phyloP scores from a whole-genome alignment of 1,140 invertebrate species.

The Armadillidium nasatum region DNA sequence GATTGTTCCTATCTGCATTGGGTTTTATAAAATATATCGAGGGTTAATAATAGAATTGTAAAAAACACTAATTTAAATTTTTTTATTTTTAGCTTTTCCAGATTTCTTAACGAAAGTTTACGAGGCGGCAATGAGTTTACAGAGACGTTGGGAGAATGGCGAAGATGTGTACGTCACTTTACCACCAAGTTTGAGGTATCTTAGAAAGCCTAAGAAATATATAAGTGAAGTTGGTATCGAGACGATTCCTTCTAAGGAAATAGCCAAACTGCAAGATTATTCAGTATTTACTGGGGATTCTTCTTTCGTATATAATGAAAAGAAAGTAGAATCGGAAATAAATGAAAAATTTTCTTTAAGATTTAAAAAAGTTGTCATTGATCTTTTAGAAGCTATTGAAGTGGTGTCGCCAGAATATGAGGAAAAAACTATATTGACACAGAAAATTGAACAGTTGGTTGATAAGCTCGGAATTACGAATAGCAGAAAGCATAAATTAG shows the following conservation, averaged over 20 bases:
- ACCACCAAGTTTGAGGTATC: neutral
- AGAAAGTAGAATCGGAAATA: neutral
- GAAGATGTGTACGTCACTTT: neutral
- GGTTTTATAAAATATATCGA: no score
- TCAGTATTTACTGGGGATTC: no score
- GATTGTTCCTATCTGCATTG: no score
- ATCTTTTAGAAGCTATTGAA: conserved; percentile 1
- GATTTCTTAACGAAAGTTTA: neutral
- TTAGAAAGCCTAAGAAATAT: neutral
- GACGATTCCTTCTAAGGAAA: neutral
- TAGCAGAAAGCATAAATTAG: neutral
- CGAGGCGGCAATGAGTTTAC: neutral
- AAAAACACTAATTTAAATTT: no score
- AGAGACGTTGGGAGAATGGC: neutral
- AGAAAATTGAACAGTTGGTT: neutral
- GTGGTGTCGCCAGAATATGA: neutral
- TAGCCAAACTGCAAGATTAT: neutral
- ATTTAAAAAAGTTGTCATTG: neutral
- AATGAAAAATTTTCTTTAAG: neutral
- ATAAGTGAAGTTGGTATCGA: neutral
- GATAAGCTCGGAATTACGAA: neutral
- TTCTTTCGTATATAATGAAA: neutral
- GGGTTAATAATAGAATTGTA: no score
- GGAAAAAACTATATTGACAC: neutral
- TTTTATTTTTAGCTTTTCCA: neutral